phyloP scores from a whole-genome alignment of 2,888 invertebrate genomes.

The Syritta pipiens region DNA sequence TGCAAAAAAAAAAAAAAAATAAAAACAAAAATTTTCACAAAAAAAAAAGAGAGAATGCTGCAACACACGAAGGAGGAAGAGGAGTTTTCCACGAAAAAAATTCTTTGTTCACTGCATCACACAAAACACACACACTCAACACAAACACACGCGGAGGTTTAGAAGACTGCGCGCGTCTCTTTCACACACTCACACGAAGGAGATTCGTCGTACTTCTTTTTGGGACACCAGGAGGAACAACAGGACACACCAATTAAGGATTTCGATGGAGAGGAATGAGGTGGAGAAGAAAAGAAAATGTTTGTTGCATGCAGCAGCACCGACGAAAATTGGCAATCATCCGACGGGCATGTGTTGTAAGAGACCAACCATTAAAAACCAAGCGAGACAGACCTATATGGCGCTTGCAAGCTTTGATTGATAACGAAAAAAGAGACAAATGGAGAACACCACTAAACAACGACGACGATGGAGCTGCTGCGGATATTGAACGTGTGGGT shows the following conservation, averaged over 20 bases:
- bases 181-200: too few species aligned
- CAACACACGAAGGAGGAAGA: constrained; percentile 28
- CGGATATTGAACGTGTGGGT: constrained; percentile 3
- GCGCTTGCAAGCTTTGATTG: too few species aligned
- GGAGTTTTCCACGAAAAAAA: background rate
- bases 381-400: too few species aligned
- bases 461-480: background rate
- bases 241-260: background rate
- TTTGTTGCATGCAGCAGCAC: too few species aligned
- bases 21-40: constrained; percentile 11
- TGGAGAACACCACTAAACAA: background rate
- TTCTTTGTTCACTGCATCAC: constrained; percentile 21
- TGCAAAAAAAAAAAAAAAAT: constrained; percentile 15
- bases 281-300: too few species aligned
- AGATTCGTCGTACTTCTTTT: constrained; percentile 10
- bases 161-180: too few species aligned
- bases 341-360: too few species aligned
- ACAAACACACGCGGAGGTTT: too few species aligned
- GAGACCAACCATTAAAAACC: too few species aligned
- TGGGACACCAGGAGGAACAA: background rate
- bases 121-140: background rate
- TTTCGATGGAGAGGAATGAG: background rate
- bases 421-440: background rate
- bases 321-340: too few species aligned
- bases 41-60: constrained; percentile 49